Percentiles rank a stretch among this genome's conserved stretches.
Conservation (phyloP, 1,140 invertebrate species). For the Drosophila nigromelanica region DNA sequence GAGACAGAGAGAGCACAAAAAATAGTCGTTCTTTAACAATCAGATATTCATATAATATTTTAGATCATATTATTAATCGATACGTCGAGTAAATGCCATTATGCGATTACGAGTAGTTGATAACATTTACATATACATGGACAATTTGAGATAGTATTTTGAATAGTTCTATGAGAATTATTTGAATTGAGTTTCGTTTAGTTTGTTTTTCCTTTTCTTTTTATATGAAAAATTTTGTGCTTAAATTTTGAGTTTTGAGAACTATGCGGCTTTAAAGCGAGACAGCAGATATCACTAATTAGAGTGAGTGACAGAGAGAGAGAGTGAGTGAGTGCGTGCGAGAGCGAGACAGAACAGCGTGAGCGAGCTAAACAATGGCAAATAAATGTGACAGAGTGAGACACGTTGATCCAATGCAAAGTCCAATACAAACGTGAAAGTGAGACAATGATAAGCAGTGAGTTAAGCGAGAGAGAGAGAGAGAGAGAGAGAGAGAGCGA, state of each 20-base stretch:
- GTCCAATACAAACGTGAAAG: slow-evolving; percentile 24
- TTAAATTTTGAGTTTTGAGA: slow-evolving; percentile 2
- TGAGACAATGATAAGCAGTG: slow-evolving; percentile 9
- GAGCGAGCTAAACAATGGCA: too few species aligned
- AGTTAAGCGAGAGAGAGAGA: slow-evolving; percentile 20
- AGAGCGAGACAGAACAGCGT: slow-evolving; percentile 13
- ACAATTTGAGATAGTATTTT: slow-evolving; percentile 31
- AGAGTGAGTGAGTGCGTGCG: slow-evolving; percentile 7
- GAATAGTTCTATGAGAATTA: slow-evolving; percentile 9
- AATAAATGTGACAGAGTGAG: slow-evolving; percentile 30
- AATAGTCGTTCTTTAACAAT: slow-evolving; percentile 33
- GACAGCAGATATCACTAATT: slow-evolving; percentile 23
- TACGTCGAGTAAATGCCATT: slow-evolving; percentile 48
- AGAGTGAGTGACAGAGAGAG: slow-evolving; percentile 24
- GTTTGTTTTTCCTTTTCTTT: slow-evolving; percentile 6
- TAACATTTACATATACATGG: slow-evolving; percentile 49
- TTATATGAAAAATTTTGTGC: slow-evolving; percentile 33
- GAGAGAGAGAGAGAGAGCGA: slow-evolving; percentile 14
- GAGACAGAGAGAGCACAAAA: slow-evolving; percentile 35
- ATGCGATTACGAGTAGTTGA: slow-evolving; percentile 41
- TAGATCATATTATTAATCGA: slow-evolving; percentile 34
- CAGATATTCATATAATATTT: slow-evolving; percentile 24
- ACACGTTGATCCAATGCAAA: slow-evolving; percentile 29
- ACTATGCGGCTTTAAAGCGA: too few species aligned
- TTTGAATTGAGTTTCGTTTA: slow-evolving; percentile 1